Base-by-base conservation (phyloP, 1,140 invertebrate genomes). In the Drosophila quadrilineata region DNA sequence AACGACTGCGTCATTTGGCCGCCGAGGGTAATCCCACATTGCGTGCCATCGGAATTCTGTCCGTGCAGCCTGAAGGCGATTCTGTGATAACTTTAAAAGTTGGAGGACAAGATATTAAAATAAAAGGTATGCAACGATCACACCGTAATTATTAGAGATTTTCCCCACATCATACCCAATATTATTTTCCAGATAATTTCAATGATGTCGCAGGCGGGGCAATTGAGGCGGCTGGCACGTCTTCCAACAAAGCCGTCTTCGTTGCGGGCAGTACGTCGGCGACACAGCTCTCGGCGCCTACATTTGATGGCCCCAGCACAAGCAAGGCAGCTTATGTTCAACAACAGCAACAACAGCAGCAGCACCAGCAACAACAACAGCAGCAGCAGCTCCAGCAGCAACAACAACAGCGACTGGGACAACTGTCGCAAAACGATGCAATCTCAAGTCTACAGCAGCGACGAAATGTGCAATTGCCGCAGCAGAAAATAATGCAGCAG, bases 31-130 rank as follows among this genome's bases (percentile, higher is more conserved):
- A 96, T 88, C 91, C 94, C 54, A 94, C 95, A 70, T 93, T 99
- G 70, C 93, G 95, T 43, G 94, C 97, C 84, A 93, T 99, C 87
- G 97, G 97, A 53, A 97, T 99, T 79, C 93, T 99, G 22, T 97
- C 97, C 58, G 97, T 99, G 70, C 98, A 99, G 92, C 93, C 99
- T 75, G 96, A 98, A 92, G 97, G 96, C 75, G 97, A 98, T 92
- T 96, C 97, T 91, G 96, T 96, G 89, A 97, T 98, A 90, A 97
- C 96, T 35, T 92, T 98, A 75, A 95, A 96, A 75, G 92, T 98
- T 90, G 96, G 84, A 52, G 88, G 85, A 52, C 95, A 95, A 89
- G 94, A 96, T 90, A 93, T 96, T 66, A 92, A 96, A 67, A 91
- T 96, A 76, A 92, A 92, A 74, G 91, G 92, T 82, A 91, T 41